Conservation (phyloP, 1,140 invertebrate species). For the Drosophila auraria region DNA sequence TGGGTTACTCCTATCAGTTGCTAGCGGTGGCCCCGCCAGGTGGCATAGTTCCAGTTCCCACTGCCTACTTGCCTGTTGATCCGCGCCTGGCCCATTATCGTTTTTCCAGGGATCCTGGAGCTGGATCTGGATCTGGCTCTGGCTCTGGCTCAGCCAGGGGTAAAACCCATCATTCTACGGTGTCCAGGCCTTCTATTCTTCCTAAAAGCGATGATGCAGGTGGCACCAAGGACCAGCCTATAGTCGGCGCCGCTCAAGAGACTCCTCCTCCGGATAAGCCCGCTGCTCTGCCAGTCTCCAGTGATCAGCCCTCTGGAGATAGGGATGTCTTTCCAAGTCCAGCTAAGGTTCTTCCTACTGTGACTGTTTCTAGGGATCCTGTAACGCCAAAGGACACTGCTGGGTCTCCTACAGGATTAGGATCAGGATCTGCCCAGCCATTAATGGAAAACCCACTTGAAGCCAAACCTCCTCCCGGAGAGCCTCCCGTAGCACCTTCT, state of each 20-base stretch:
- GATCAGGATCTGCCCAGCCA: not conserved
- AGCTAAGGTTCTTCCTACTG: not conserved
- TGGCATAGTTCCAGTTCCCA: not conserved
- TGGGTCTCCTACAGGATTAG: too few species aligned
- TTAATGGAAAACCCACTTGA: not conserved
- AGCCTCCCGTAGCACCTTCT: not conserved
- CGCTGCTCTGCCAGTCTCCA: not conserved
- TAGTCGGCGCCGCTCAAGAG: too few species aligned
- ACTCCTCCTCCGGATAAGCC: too few species aligned
- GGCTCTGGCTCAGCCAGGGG: not conserved
- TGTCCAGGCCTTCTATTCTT: not conserved
- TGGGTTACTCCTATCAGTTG: slow-evolving; percentile 7
- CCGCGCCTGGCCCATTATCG: not conserved
- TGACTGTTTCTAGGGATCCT: too few species aligned
- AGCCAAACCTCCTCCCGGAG: not conserved
- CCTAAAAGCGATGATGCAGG: not conserved
- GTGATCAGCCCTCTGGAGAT: too few species aligned
- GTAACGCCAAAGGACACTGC: not conserved
- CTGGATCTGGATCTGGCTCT: not conserved
- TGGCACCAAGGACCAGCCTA: not conserved
- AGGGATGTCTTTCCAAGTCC: too few species aligned
- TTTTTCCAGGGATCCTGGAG: not conserved
- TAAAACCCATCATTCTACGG: not conserved
- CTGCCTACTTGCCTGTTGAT: not conserved
- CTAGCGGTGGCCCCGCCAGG: not conserved